A percentile compares a stretch with the other conserved stretches of the same genome.
These are phyloP conservation scores for Nomada fucata DNA, from an alignment of 2,888 invertebrate genomes.

Conservation along the genomic window DNA sequence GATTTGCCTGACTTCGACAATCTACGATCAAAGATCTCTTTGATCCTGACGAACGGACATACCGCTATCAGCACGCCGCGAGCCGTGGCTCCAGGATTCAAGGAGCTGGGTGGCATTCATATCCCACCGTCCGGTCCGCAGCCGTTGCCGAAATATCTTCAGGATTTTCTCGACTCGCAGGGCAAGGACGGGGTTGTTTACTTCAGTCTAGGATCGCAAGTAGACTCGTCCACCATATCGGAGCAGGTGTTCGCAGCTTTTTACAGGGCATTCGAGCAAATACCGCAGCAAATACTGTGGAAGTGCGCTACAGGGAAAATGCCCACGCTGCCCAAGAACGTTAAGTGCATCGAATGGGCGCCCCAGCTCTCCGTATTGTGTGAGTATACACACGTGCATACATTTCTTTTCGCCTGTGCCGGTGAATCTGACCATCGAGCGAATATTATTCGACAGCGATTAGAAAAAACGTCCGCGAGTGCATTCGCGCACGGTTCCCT, in stretches of 20 bases:
- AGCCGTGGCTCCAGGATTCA: constrained; percentile 84
- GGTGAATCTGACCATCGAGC: neutral
- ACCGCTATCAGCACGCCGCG: constrained; percentile 83
- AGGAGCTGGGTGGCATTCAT: constrained; percentile 86
- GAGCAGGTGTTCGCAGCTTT: constrained; percentile 66
- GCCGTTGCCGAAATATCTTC: constrained; percentile 40
- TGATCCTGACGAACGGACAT: constrained; percentile 85
- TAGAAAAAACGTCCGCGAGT: constrained; percentile 1
- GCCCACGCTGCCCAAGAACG: constrained; percentile 75
- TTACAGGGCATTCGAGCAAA: constrained; percentile 69
- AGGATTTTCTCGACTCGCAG: constrained; percentile 57
- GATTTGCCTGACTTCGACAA: constrained; percentile 81
- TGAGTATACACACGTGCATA: constrained; percentile 30
- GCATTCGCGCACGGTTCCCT: neutral
- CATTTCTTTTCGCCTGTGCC: constrained; percentile 16
- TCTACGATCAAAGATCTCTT: constrained; percentile 84
- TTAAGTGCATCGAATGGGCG: constrained; percentile 78
- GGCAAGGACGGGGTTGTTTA: constrained; percentile 63
- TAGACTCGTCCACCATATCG: constrained; percentile 62
- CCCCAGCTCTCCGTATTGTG: constrained; percentile 75
- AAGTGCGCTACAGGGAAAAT: constrained; percentile 70
- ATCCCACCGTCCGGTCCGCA: constrained; percentile 76
- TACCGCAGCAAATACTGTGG: constrained; percentile 74
- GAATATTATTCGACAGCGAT: constrained; percentile 7
- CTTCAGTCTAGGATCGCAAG: constrained; percentile 64